Evolutionary conservation across 2,888 invertebrate species (phyloP).

Genomic region (Podotricha telesiphe): DNA sequence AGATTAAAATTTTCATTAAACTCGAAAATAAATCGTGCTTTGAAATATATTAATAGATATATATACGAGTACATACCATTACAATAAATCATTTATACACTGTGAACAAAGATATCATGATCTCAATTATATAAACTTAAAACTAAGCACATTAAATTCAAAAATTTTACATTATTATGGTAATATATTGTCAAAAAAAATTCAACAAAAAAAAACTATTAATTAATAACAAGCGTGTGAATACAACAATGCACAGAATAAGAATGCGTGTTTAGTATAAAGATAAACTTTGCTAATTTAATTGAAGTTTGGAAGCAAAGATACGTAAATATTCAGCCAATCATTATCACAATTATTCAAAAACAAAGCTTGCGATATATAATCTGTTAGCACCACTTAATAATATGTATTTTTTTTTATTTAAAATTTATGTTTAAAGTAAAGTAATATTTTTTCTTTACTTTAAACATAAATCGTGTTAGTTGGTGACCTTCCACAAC

Average conservation of each 20-base stretch:
- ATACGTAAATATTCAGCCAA: constrained; percentile 4
- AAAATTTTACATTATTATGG: constrained; percentile 2
- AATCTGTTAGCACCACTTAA: not conserved
- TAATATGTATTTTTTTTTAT: not conserved
- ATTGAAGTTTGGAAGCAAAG: not conserved
- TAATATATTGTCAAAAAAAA: constrained; percentile 1
- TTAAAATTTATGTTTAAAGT: not conserved
- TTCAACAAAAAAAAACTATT: not conserved
- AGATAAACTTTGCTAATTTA: constrained; percentile 1
- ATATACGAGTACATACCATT: constrained; percentile 5
- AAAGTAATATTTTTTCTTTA: not conserved
- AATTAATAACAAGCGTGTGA: constrained; percentile 4
- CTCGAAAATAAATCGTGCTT: not conserved
- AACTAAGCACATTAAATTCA: not conserved
- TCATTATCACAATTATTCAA: not conserved
- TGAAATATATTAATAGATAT: not conserved
- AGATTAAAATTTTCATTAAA: not conserved
- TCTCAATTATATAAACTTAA: not conserved
- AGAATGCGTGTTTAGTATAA: not conserved
- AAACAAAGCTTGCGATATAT: not conserved
- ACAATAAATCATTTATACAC: not conserved
- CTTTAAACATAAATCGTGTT: not conserved
- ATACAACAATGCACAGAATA: not conserved
- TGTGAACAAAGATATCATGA: not conserved
- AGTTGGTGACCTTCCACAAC: constrained; percentile 11